Evolutionary conservation across 2,113 vertebrate species (phyloP), one percentile per base, ranked within the genome.

Genomic region (Aegithalos caudatus): DNA sequence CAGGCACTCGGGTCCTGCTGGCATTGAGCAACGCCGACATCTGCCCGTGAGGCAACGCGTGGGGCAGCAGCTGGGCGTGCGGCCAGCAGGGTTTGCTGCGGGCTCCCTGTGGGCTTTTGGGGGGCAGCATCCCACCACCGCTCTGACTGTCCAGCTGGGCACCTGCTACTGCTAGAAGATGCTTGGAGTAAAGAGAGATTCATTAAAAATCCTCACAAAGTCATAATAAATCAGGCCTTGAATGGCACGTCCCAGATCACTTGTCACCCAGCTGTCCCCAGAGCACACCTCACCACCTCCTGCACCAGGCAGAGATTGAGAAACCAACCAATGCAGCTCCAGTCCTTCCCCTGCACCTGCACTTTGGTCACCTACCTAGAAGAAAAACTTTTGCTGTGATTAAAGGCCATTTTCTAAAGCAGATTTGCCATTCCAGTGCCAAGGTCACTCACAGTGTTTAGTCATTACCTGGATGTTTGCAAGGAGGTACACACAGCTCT

Each of bases 11-110:
- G 72, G 86, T 69, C 90, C 56, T 16, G 44, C 9, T 53, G 31
- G 13, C 25, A 0, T 87, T 96, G 86, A 96, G 96, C 95, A 96
- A 94, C 7, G 2, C 14, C 6, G 42, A 82, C 94, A 96, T 92
- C 92, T 94, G 95, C 90, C 94, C 27, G 7, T 83, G 58, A 69
- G 92, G 88, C 92, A 82, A 73, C 1, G 31, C 4, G 2, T 6
- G 33, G 86, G 89, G 73, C 91, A 94, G 88, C 62, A 77, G 95
- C 73, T 50, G 86, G 76, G 33, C 28, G 27, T 56, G 88, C 0
- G 6, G 71, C 66, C 47, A 14, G 40, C 0, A 0, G 80, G 64
- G 20, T 38, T 67, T 31, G 81, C 80, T 78, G 72, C 5, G 5
- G 67, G 56, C 27, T 86, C 47, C 74, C 84, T 2, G 0, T 1